These are phyloP conservation scores for Eulimnadia texana DNA, from an alignment of 1,140 invertebrate species.

Conservation along the genomic window DNA sequence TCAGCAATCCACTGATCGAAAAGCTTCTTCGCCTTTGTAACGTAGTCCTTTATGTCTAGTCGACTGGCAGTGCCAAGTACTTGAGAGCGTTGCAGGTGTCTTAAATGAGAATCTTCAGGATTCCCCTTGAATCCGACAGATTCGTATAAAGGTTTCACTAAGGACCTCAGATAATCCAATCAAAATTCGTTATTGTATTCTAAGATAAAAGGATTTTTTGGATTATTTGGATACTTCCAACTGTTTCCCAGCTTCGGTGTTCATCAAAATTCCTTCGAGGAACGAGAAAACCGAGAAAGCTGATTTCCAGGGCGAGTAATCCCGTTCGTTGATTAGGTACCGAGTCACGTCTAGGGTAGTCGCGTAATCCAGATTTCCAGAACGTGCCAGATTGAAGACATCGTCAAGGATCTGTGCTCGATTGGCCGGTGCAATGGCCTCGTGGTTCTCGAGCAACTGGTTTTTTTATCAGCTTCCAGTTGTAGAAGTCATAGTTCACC, in stretches of 20 bases:
- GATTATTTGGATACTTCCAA: constrained; percentile 42
- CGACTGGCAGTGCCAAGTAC: constrained; percentile 13
- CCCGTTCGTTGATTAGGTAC: constrained; percentile 54
- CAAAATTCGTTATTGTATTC: neutral
- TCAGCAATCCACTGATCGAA: constrained; percentile 23
- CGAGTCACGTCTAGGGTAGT: constrained; percentile 56
- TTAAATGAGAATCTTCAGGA: constrained; percentile 10
- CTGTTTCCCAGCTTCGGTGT: constrained; percentile 50
- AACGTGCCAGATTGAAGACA: constrained; percentile 62
- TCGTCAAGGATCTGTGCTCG: constrained; percentile 79
- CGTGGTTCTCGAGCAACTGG: constrained; percentile 41
- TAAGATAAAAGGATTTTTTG: neutral
- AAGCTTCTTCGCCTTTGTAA: constrained; percentile 19
- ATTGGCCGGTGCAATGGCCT: constrained; percentile 55
- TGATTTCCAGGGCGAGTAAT: constrained; percentile 64
- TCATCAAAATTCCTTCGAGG: constrained; percentile 54
- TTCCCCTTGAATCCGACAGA: constrained; percentile 11
- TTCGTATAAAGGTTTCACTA: constrained; percentile 13
- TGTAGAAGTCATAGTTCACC: constrained; percentile 62
- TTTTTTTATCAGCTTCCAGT: constrained; percentile 59
- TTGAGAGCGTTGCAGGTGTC: neutral
- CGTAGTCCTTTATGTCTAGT: constrained; percentile 19
- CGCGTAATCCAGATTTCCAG: constrained; percentile 46
- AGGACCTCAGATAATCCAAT: constrained; percentile 12
- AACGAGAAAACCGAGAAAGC: constrained; percentile 51